Evolutionary conservation across 2,888 invertebrate genomes (phyloP), one percentile per base, ranked within the genome.

Genomic region (Eledona agricola): DNA sequence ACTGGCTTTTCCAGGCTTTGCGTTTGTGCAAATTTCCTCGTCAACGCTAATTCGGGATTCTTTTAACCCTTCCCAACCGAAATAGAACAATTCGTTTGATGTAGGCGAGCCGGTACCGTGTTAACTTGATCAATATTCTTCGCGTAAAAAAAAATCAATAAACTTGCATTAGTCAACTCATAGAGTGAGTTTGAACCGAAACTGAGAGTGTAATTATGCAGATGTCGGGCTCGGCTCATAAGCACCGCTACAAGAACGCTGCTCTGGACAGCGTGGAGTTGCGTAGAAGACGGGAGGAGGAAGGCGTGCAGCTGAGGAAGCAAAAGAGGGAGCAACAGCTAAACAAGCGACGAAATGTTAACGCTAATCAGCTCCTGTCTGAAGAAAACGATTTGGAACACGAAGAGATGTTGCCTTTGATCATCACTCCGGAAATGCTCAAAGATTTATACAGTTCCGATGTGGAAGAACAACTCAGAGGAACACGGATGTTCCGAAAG

Each of bases 321-420:
- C 94, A 94, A 69, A 96, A 96, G 77, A 80, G 96, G 56, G 97
- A 97, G 75, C 93, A 95, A 72, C 96, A 96, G 75, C 79, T 96
- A 20, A 93, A 91, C 59, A 96, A 96, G 78, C 81, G 94, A 51
- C 83, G 96, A 64, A 96, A 96, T 85, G 94, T 96, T 40, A 76
- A 77, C 62, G 66, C 71, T 20, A 73, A 72, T 38, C 66, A 70
- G 29, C 55, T 74, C 38, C 57, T 72, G 47, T 70, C 72, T 2
- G 77, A 77, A 42, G 76, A 77, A 57, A 53, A 60, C 23, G 76
- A 76, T 63, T 53, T 71, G 55, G 75, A 76, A 58, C 69, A 71
- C 35, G 75, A 75, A 61, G 64, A 72, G 47, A 64, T 71, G 26
- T 70, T 73, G 16, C 70, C 81, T 13, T 77, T 61, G 56, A 76